A percentile compares a stretch with the other conserved stretches of the same genome.
Conservation (phyloP, 2,797 vertebrate genomes). For the Sternotherus odoratus region DNA sequence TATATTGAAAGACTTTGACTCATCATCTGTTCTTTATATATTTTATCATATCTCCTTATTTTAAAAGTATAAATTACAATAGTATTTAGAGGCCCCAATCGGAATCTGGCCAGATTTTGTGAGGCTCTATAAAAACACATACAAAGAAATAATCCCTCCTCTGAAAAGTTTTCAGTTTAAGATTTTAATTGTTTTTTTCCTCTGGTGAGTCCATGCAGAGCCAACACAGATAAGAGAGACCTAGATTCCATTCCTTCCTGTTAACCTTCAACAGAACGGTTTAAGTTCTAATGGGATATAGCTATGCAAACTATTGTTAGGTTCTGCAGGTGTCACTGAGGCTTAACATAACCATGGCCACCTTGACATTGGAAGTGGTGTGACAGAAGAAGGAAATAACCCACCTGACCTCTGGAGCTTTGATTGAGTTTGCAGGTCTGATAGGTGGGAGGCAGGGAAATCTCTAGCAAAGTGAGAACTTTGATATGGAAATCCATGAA, state of each 20-base stretch:
- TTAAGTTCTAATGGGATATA: not conserved
- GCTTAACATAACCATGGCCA: not conserved
- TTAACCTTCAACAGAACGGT: not conserved
- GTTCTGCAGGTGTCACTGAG: not conserved
- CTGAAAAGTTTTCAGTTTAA: not conserved
- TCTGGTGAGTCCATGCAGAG: not conserved
- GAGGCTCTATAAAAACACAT: not conserved
- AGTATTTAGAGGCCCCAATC: not conserved
- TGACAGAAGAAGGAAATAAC: not conserved
- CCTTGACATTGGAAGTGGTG: not conserved
- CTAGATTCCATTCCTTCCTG: not conserved
- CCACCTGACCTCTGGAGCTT: not conserved
- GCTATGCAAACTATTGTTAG: not conserved
- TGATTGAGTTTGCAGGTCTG: not conserved
- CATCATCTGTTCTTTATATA: not conserved
- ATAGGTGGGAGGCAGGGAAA: not conserved
- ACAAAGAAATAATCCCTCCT: not conserved
- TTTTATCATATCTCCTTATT: not conserved
- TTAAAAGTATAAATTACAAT: not conserved
- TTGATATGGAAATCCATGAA: not conserved
- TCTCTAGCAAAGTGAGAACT: rapidly evolving
- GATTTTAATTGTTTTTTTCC: not conserved
- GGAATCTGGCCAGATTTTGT: not conserved
- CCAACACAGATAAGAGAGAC: not conserved
- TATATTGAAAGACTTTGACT: not conserved